Conservation (phyloP, 2,888 invertebrate species). For the Sarcophaga subvicina region DNA sequence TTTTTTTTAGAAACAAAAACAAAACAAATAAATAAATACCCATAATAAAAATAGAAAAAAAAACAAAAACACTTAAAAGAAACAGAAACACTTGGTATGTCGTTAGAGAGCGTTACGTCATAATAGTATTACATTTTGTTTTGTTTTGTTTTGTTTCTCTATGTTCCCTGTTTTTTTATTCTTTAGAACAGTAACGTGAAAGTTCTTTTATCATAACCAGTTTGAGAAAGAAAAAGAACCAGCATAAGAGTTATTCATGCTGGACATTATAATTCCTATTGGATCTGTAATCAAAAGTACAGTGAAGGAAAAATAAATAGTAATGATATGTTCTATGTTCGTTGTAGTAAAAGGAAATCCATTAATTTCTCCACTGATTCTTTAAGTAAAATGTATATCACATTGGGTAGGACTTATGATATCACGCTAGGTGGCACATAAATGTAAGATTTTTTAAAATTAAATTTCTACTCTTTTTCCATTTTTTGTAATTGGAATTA, state of each 20-base stretch:
- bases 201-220: background rate
- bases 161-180: background rate
- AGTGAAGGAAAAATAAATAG: too few relatives aligned
- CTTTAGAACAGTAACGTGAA: background rate
- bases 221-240: background rate
- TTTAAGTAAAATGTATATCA: too few relatives aligned
- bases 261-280: background rate
- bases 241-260: background rate
- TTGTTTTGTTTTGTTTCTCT: background rate
- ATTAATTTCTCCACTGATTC: too few relatives aligned
- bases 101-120: constrained; percentile 52
- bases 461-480: too few relatives aligned
- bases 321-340: too few relatives aligned
- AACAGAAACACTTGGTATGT: background rate
- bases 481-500: too few relatives aligned
- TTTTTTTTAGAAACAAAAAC: background rate
- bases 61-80: background rate
- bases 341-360: too few relatives aligned
- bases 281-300: too few relatives aligned
- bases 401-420: too few relatives aligned
- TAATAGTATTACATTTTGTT: constrained; percentile 12
- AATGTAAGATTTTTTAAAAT: too few relatives aligned
- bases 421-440: too few relatives aligned
- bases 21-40: background rate
- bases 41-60: background rate